Evolutionary conservation across 1,140 invertebrate species (phyloP).

Genomic region (Dinoponera quadriceps): DNA sequence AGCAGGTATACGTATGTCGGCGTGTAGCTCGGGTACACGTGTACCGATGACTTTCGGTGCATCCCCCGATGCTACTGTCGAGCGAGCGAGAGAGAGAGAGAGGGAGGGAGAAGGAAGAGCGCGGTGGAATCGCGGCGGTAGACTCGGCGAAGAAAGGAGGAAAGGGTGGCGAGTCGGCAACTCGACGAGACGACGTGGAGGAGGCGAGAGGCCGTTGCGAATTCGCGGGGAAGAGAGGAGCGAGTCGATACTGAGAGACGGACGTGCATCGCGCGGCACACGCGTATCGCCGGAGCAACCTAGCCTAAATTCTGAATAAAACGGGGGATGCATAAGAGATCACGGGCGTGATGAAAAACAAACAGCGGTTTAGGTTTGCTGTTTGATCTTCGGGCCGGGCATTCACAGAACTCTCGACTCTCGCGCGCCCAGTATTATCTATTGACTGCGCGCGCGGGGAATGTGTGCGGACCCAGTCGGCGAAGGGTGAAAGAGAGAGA

Average conservation of each 20-base stretch:
- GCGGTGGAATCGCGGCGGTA: slow-evolving; percentile 1
- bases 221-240: slow-evolving; percentile 31
- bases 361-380: slow-evolving; percentile 85
- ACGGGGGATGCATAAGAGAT: slow-evolving; percentile 85
- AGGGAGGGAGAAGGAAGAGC: no score
- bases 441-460: slow-evolving; percentile 75
- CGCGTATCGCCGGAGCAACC: slow-evolving; percentile 60
- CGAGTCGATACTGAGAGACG: slow-evolving; percentile 64
- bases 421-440: slow-evolving; percentile 76
- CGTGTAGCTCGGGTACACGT: slow-evolving; percentile 17
- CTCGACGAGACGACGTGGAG: background rate
- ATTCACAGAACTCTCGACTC: slow-evolving; percentile 83
- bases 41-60: slow-evolving; percentile 66
- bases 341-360: slow-evolving; percentile 86
- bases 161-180: background rate
- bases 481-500: background rate
- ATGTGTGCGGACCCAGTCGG: slow-evolving; percentile 48
- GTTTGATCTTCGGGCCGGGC: slow-evolving; percentile 85
- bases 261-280: slow-evolving; percentile 69
- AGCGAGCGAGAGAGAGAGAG: slow-evolving; percentile 28
- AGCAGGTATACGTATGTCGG: slow-evolving; percentile 8
- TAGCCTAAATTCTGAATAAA: slow-evolving; percentile 86
- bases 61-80: slow-evolving; percentile 47
- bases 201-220: slow-evolving; percentile 53
- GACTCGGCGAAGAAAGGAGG: slow-evolving; percentile 13